phyloP scores from a whole-genome alignment of 2,888 invertebrate species.

The Tromatobia lineatoria region DNA sequence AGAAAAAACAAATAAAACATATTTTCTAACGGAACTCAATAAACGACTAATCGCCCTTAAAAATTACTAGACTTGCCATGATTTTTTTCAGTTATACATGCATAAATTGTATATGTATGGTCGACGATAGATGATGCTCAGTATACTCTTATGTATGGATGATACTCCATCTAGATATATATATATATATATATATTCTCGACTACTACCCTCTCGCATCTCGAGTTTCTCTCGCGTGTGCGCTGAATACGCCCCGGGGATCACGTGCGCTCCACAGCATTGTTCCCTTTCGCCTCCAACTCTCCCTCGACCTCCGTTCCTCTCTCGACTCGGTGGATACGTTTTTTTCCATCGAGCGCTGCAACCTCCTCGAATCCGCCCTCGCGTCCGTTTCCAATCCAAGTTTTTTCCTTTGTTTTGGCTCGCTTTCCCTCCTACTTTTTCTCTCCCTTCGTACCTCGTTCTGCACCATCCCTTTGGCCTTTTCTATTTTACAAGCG shows the following conservation, averaged over 20 bases:
- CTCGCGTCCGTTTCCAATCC: constrained; percentile 56
- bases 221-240: constrained; percentile 59
- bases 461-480: constrained; percentile 45
- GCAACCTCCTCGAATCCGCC: constrained; percentile 36
- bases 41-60: too few species aligned
- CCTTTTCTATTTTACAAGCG: constrained; percentile 74
- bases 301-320: constrained; percentile 34
- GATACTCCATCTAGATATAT: too few species aligned
- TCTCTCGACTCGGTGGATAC: constrained; percentile 8
- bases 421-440: constrained; percentile 43
- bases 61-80: too few species aligned
- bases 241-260: constrained; percentile 71
- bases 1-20: too few species aligned
- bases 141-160: not conserved
- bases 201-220: constrained; percentile 63
- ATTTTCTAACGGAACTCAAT: too few species aligned
- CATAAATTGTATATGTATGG: not conserved
- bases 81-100: not conserved
- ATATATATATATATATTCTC: not conserved
- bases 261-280: constrained; percentile 61
- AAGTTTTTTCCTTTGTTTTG: constrained; percentile 49
- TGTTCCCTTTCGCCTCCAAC: constrained; percentile 65
- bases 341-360: constrained; percentile 37
- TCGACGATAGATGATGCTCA: not conserved
- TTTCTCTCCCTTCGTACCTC: constrained; percentile 40